These are phyloP conservation scores for Sebastes schlegelii DNA, from an alignment of 2,113 vertebrate genomes.

Conservation along the genomic window DNA sequence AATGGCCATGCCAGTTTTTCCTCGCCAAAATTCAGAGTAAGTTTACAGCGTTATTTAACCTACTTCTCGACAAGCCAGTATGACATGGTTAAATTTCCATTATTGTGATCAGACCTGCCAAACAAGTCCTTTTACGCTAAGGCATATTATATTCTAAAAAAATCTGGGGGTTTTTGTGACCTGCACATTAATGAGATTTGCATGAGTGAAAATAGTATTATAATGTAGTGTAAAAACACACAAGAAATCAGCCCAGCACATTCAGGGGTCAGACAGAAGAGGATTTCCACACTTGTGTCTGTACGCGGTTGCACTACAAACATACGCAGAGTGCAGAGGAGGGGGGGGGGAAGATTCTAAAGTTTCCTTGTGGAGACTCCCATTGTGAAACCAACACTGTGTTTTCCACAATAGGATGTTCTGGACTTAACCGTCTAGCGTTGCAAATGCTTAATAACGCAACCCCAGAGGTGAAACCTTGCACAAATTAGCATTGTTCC, in stretches of 20 bases:
- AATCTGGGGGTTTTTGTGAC: not conserved
- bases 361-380: constrained; percentile 64
- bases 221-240: not conserved
- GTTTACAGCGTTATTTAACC: no score
- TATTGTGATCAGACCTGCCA: no score
- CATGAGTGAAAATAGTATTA: no score
- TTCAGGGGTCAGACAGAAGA: not conserved
- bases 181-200: no score
- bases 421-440: constrained; percentile 54
- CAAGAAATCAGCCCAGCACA: no score
- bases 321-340: not conserved
- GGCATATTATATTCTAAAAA: no score
- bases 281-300: constrained; percentile 18
- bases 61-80: no score
- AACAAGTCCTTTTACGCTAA: no score
- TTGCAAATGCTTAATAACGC: constrained; percentile 11
- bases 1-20: no score
- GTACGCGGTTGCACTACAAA: not conserved
- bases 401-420: constrained; percentile 14
- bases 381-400: constrained; percentile 43
- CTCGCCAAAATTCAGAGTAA: no score
- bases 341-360: constrained; percentile 30
- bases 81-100: no score
- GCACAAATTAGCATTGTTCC: constrained; percentile 3
- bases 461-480: constrained; percentile 17